These are phyloP conservation scores for Iguana delicatissima DNA, from an alignment of 2,797 vertebrate species.

Conservation along the genomic window DNA sequence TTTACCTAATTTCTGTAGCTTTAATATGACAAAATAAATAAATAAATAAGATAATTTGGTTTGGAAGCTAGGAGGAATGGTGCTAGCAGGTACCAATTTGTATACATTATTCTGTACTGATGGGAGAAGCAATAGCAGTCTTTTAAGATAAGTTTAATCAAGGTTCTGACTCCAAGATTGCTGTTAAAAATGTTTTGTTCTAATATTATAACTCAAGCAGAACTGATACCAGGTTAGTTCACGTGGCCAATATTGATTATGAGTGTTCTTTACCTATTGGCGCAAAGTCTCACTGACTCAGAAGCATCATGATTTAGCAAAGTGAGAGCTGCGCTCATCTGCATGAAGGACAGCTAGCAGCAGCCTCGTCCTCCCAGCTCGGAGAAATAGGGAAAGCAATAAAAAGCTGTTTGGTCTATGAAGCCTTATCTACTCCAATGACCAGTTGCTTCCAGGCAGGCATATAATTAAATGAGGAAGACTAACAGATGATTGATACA, in stretches of 20 bases:
- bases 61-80: too few relatives aligned
- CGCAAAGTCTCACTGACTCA: background rate
- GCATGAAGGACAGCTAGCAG: slow-evolving; percentile 12
- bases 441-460: slow-evolving; percentile 43
- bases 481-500: accelerated
- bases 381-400: slow-evolving; percentile 43
- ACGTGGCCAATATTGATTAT: background rate
- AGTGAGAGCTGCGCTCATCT: background rate
- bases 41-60: background rate
- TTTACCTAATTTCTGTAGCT: too few relatives aligned
- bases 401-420: background rate
- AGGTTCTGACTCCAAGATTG: background rate
- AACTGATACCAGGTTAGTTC: background rate
- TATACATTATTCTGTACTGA: background rate
- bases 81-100: background rate
- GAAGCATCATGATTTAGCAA: background rate
- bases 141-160: background rate
- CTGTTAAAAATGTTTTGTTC: background rate
- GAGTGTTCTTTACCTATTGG: background rate
- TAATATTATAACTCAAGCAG: background rate
- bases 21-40: too few relatives aligned
- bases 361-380: background rate
- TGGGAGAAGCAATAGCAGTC: background rate
- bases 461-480: slow-evolving; percentile 31
- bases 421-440: slow-evolving; percentile 15